Evolutionary conservation across 37 sponge, comb jelly and placozoan species (phyloP), one percentile per base, ranked within the genome.

Genomic region (Geodia barretti): DNA sequence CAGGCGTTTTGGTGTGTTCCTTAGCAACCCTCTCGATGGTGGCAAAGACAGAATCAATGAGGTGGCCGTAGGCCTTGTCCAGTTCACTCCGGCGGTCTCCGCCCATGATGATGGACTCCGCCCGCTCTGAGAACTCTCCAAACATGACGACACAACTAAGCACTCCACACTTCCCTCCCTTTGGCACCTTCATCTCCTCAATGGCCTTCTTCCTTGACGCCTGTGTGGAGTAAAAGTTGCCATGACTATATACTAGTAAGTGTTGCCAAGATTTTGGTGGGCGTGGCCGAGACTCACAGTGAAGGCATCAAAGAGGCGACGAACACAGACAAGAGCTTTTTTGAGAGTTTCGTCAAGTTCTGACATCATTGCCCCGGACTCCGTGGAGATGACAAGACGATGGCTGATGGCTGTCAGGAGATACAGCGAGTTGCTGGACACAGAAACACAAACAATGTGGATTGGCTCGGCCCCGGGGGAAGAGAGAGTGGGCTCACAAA

Each of bases 1-100:
- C 37, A 26, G 96, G 96, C 14, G 97, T 92, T 65, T 92, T 94
- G 47, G 76, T 79, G 64, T 95, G 93, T 19, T 89, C 93, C 20
- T 31, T 34, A 4, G 97, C 86, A 1, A 83, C 68, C 17, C 96
- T 58, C 64, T 94, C 92, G 19, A 97, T 85, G 21, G 93, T 66
- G 20, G 39, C 68, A 54, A 86, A 85, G 8, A 92, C 68, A 23
- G 88, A 76, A 3, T 89, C 85, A 41, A 92, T 92, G 4, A 97
- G 82, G 5, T 34, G n/a, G 30, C 66, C 38, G 77, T 95, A 95
- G 8, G 91, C 91, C 67, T 80, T 86, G 54, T 95, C 94, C 73
- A 95, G 68, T 41, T 95, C 96, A 0, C 60, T 20, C 24, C 96
- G 60, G 0, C 94, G 65, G 34, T 93, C 94, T 0, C 75, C 54